Evolutionary conservation across 2,888 invertebrate genomes (phyloP).

Genomic region (Cryptus viduatorius): DNA sequence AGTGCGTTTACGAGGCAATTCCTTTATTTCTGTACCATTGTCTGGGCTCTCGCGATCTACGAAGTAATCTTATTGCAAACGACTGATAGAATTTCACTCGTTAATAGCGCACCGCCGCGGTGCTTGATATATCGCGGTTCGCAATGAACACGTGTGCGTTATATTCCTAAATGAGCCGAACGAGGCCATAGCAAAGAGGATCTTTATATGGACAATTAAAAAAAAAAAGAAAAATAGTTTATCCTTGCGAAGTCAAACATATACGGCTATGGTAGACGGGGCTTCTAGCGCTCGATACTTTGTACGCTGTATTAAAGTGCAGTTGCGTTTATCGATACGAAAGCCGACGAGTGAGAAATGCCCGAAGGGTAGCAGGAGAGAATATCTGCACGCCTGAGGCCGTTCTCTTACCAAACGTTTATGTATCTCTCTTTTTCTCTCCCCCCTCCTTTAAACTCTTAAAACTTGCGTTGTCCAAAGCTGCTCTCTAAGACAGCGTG

Average conservation of each 20-base stretch:
- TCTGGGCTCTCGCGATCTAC: not conserved
- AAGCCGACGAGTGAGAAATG: constrained; percentile 23
- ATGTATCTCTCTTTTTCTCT: not conserved
- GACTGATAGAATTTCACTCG: not conserved
- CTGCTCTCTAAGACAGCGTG: not conserved
- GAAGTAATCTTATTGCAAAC: constrained; percentile 6
- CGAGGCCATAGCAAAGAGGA: constrained; percentile 37
- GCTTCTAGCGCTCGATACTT: constrained; percentile 19
- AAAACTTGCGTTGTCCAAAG: constrained; percentile 1
- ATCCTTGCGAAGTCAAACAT: constrained; percentile 33
- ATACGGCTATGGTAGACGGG: constrained; percentile 6
- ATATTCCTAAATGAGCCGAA: constrained; percentile 49
- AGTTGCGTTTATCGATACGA: constrained; percentile 14
- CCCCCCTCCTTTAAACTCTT: not conserved
- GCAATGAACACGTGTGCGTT: constrained; percentile 46
- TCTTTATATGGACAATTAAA: constrained; percentile 24
- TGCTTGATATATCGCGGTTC: constrained; percentile 3
- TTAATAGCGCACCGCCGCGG: not conserved
- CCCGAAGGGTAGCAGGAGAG: constrained; percentile 10
- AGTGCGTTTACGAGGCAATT: not conserved
- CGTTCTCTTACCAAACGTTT: not conserved
- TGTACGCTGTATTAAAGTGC: constrained; percentile 2
- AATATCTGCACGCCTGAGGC: constrained; percentile 13
- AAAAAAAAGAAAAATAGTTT: constrained; percentile 22
- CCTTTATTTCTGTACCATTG: not conserved